A percentile compares a stretch with the other conserved stretches of the same genome.
phyloP scores from a whole-genome alignment of 2,888 invertebrate genomes.

The Parnassius orleans region DNA sequence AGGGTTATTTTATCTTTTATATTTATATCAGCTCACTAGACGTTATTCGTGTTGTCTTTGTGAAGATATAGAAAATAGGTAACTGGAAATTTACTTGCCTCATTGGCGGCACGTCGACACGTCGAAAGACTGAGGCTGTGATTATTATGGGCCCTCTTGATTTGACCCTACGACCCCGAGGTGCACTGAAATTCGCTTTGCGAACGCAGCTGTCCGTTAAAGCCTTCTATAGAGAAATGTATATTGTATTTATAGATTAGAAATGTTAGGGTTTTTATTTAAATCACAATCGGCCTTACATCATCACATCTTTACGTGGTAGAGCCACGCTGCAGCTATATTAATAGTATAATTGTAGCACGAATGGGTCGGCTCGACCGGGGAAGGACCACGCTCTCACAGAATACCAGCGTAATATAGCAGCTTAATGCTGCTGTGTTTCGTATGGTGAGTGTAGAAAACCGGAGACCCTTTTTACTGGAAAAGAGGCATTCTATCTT shows the following conservation, averaged over 20 bases:
- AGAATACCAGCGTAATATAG: too few species aligned
- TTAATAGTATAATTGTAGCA: too few species aligned
- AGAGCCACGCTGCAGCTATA: too few species aligned
- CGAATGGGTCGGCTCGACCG: too few species aligned
- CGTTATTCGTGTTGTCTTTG: background rate
- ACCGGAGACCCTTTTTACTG: too few species aligned
- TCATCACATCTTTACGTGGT: too few species aligned
- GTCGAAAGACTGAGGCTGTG: slow-evolving; percentile 8
- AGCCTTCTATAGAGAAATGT: background rate
- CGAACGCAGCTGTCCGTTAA: slow-evolving; percentile 16
- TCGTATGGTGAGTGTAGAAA: too few species aligned
- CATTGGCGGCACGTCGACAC: slow-evolving; percentile 9
- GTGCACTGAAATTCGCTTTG: slow-evolving; percentile 9
- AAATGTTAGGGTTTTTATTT: background rate
- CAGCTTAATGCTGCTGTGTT: too few species aligned
- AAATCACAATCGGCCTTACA: background rate
- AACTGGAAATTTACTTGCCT: background rate
- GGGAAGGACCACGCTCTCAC: too few species aligned
- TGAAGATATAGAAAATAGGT: slow-evolving; percentile 2
- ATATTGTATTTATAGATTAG: slow-evolving; percentile 11
- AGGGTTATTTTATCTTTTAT: too few species aligned
- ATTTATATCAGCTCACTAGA: background rate
- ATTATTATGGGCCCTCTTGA: slow-evolving; percentile 21
- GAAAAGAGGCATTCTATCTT: too few species aligned
- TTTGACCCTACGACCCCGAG: slow-evolving; percentile 18